Conservation (phyloP, 2,797 vertebrate species). For the Arctocebus calabarensis region DNA sequence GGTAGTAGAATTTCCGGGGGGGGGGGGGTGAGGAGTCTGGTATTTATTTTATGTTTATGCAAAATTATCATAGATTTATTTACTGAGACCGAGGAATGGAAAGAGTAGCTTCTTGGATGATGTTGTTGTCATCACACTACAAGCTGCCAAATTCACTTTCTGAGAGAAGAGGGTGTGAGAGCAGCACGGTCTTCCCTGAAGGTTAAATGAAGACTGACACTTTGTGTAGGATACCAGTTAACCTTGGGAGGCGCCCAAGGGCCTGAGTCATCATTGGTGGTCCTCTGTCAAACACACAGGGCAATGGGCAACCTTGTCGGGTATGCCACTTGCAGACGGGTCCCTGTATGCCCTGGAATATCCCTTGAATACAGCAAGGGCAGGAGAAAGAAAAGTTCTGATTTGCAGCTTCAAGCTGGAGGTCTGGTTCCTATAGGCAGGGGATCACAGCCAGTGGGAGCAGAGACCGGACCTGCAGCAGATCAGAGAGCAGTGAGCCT, state of each 20-base stretch:
- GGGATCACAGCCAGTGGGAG: too few species aligned
- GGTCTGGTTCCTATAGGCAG: neutral
- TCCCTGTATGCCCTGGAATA: neutral
- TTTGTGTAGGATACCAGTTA: neutral
- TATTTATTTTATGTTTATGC: neutral
- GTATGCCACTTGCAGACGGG: neutral
- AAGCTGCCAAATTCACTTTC: constrained; percentile 1
- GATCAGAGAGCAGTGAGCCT: neutral
- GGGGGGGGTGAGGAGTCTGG: neutral
- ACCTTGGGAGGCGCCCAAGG: neutral
- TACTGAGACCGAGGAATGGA: neutral
- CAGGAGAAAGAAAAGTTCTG: neutral
- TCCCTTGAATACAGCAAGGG: too few species aligned
- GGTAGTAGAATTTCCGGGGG: neutral
- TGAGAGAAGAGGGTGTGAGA: neutral
- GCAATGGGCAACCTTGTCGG: neutral
- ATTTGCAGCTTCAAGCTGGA: neutral
- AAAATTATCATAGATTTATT: constrained; percentile 14
- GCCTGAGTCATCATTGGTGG: rapidly evolving
- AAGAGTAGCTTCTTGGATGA: neutral
- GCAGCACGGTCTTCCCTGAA: neutral
- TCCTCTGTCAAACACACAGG: neutral
- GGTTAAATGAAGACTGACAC: neutral
- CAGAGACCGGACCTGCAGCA: neutral
- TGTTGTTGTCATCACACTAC: neutral